Base-by-base conservation (phyloP, 2,113 vertebrate species). In the Stigmatopora nigra region DNA sequence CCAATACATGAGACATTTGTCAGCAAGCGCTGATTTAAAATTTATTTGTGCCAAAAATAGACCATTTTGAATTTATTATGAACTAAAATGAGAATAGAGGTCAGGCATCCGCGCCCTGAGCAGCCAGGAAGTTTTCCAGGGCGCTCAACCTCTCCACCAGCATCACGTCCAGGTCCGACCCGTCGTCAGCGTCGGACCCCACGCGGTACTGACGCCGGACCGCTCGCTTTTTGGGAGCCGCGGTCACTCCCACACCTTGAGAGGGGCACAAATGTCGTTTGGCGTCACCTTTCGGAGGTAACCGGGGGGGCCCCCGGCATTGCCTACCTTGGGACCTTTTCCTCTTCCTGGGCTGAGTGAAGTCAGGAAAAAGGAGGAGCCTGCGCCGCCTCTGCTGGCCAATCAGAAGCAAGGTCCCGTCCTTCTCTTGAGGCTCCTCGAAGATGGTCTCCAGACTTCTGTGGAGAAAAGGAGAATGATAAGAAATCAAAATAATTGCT, bases 391-490 rank as follows among this genome's bases (percentile, higher is more conserved):
- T 97, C 79, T 97, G 94, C 61, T 96, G 93, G 62, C 95, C 95
- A 82, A 97, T 86, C 38, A 93, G 93, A 16, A 96, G 84, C 38
- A 96, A 82, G 0, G 78, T 80, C 3, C 96, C 96, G 2, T 97
- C 93, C 64, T 94, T 95, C 76, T 95, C 94, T 73, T 92, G 93
- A 1, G 95, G 95, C 78, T 97, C 95, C 78, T 98, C 96, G 61
- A 97, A 98, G 80, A 98, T 98, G 0, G 96, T 98, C 89, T 98
- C 96, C 81, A 98, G 88, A 77, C 92, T 93, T 87, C 95, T 97
- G 80, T 9, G 48, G 49, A 63, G 49, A 19, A 60, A 59, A 31
- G 1, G 25, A 31, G 3, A 31, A 31, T 31, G 25, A 31, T 31
- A 31, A 31, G 25, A 31, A 31, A 31, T 31, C 25, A 31, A 31